Evolutionary conservation across 2,888 invertebrate species (phyloP), one percentile per base, ranked within the genome.

Genomic region (Sinelater perroti): DNA sequence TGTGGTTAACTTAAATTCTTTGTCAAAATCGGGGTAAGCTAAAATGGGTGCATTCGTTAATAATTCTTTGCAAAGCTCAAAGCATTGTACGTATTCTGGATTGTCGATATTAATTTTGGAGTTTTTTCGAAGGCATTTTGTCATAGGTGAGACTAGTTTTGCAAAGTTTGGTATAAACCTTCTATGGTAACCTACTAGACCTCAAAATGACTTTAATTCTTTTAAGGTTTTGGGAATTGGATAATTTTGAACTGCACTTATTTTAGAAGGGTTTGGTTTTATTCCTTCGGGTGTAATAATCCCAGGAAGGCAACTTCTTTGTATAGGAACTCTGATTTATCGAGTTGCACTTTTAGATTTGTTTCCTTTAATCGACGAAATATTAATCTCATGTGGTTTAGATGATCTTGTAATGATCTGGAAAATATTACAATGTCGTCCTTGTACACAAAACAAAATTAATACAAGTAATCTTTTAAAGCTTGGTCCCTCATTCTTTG

Each of bases 271-370:
- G 45, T 75, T 71, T 1, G 76, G 75, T 52, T 70, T 72, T 0
- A 72, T 68, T 16, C 71, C 73, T 45, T 75, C 69, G n/a, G 49
- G 64, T 0, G 72, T 67, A 1, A 77, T 70, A 1, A 75, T 1
- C 77, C 75, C 18, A 77, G 46, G 45, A 72, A 76, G 0, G 69
- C 69, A n/a, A 76, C 72, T 65, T 75, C 71, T 14, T 62, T 56
- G 7, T 68, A 38, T 0, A 72, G 45, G 21, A 74, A 74, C 55
- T 70, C 61, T 1, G 56, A 64, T 56, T 70, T 70, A 14, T 65
- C 61, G 0, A 67, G 16, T 45, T 70, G 67, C 8, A 70, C 56
- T 64, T 70, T 68, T 2, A 71, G 56, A 35, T 67, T 67, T 0
- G 44, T 49, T 42, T 63, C 26, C 18, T 61, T 42, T 3, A 70